phyloP scores from a whole-genome alignment of 2,888 invertebrate genomes.

The Caenorhabditis sp. region DNA sequence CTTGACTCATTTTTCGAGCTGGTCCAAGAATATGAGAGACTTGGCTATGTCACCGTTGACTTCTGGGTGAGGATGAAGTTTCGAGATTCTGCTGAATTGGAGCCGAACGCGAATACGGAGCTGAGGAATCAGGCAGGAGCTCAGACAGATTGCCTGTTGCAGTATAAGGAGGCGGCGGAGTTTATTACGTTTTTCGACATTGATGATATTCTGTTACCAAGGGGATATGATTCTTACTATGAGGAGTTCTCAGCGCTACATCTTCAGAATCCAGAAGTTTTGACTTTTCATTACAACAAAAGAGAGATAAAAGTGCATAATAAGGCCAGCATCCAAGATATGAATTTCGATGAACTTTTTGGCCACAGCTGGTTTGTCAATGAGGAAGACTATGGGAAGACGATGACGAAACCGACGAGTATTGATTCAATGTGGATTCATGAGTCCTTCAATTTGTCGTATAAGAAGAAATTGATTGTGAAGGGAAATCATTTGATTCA shows the following conservation, averaged over 20 bases:
- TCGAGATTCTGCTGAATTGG: neutral
- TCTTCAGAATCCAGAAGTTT: neutral
- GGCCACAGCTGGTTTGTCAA: conserved; percentile 30
- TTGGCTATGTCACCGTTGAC: conserved; percentile 8
- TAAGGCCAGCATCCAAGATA: conserved; percentile 6
- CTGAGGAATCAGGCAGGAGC: conserved; percentile 22
- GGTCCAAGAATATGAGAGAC: conserved; percentile 7
- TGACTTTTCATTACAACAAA: conserved; percentile 19
- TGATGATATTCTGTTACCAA: conserved; percentile 40
- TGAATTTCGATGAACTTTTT: conserved; percentile 1
- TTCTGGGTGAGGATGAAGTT: conserved; percentile 32
- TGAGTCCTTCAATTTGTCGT: conserved; percentile 13
- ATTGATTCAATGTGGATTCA: conserved; percentile 34
- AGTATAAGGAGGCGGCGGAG: conserved; percentile 36
- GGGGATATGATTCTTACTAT: conserved; percentile 8
- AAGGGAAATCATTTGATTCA: conserved; percentile 3
- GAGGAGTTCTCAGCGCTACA: conserved; percentile 15
- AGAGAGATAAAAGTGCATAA: conserved; percentile 1
- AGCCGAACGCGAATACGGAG: neutral
- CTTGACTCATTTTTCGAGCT: conserved; percentile 28
- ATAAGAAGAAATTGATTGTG: neutral
- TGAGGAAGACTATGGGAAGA: conserved; percentile 31
- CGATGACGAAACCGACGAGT: neutral
- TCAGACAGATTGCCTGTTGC: conserved; percentile 43
- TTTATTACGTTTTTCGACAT: conserved; percentile 41